Evolutionary conservation across 2,888 invertebrate genomes (phyloP).

Genomic region (Formica aserva): DNA sequence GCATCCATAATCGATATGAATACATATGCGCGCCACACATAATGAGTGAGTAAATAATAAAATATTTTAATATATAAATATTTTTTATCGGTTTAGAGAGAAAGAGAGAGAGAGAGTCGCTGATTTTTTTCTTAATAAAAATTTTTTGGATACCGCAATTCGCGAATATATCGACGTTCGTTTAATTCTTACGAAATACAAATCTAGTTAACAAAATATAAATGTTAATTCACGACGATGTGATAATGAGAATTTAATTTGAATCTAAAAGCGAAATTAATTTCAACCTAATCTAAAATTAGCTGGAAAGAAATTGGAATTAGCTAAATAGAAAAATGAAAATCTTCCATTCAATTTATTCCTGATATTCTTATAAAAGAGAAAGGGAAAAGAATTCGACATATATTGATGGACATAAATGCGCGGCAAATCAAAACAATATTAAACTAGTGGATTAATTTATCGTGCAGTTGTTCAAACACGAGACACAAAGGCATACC

Average conservation of each 20-base stretch:
- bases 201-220: not conserved
- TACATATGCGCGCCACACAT: too few species aligned
- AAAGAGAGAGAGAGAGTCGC: not conserved
- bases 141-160: not conserved
- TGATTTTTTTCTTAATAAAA: not conserved
- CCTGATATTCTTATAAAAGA: not conserved
- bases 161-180: not conserved
- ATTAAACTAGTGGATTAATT: constrained; percentile 85
- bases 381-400: constrained; percentile 54
- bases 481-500: constrained; percentile 84
- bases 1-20: not conserved
- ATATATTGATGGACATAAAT: constrained; percentile 61
- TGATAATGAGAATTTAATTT: not conserved
- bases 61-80: not conserved
- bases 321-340: not conserved
- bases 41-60: not conserved
- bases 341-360: not conserved
- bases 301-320: not conserved
- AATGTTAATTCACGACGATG: not conserved
- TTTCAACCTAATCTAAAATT: not conserved
- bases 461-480: constrained; percentile 84
- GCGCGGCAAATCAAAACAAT: constrained; percentile 84
- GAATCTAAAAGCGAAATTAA: not conserved
- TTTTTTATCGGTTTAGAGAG: not conserved
- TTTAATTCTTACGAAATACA: not conserved